A percentile compares a stretch with the other conserved stretches of the same genome.
phyloP scores from a whole-genome alignment of 2,888 invertebrate species.

The Leptogaster cylindrica region DNA sequence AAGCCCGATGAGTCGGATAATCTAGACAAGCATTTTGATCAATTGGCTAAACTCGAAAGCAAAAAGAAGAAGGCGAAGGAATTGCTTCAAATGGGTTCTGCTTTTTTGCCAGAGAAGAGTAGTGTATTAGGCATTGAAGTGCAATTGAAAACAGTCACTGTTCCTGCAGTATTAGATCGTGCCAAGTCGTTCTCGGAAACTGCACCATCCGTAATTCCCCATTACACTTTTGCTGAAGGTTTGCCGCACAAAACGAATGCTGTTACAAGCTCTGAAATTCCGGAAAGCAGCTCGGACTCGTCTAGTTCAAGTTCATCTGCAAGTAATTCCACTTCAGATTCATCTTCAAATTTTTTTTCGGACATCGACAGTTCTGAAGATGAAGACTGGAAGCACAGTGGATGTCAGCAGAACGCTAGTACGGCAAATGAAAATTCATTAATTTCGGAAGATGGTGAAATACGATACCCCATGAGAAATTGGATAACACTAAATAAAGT shows the following conservation, averaged over 20 bases:
- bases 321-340: conserved; percentile 48
- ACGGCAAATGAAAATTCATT: conserved; percentile 42
- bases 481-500: conserved; percentile 59
- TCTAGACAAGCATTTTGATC: conserved; percentile 54
- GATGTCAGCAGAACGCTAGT: not conserved
- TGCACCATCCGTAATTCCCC: conserved; percentile 51
- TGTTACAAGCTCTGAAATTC: conserved; percentile 46
- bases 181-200: conserved; percentile 55
- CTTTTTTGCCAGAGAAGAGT: too few species aligned
- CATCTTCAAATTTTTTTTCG: conserved; percentile 49
- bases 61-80: not conserved
- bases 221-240: conserved; percentile 57
- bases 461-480: conserved; percentile 59
- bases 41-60: conserved; percentile 48
- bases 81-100: too few species aligned
- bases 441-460: conserved; percentile 55
- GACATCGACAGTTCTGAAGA: conserved; percentile 59
- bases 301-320: conserved; percentile 49
- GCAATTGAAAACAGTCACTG: conserved; percentile 3
- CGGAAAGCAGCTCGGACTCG: conserved; percentile 49
- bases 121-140: not conserved
- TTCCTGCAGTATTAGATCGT: conserved; percentile 55
- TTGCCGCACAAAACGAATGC: conserved; percentile 54
- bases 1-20: conserved; percentile 69
- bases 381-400: conserved; percentile 59